Evolutionary conservation across 2,888 invertebrate genomes (phyloP), one percentile per base, ranked within the genome.

Genomic region (Lepetodrilus schrolli): DNA sequence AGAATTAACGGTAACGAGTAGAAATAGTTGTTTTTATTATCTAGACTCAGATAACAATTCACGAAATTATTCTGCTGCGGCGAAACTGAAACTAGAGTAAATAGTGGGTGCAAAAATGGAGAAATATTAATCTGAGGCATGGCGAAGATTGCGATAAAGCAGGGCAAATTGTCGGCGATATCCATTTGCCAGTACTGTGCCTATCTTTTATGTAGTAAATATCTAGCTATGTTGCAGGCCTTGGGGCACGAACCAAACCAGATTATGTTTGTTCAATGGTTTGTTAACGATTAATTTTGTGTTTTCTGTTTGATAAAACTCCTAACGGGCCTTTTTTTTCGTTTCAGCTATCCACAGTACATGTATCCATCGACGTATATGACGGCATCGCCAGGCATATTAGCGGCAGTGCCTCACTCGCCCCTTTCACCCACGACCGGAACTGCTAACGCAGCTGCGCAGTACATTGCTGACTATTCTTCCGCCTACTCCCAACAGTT

Each of bases 311-410:
- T n/a, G n/a, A n/a, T 10, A 38, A 7, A 38, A 38, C 38, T 38
- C 13, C 8, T 38, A 8, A 38, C 7, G 10, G 38, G 38, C 21
- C 1, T 30, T 30, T 13, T 58, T 58, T 74, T 70, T 38, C 49
- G 23, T 84, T 84, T 37, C 80, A 85, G 85, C 73, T 82, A 80
- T 75, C 84, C 86, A 48, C 85, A 84, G 74, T 84, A 86, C 74
- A 78, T 86, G n/a, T 86, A 85, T 74, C 86, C 86, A 7, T 82
- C 86, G 47, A 73, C 86, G 23, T 84, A 84, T 74, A 76, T 84
- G 72, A n/a, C n/a, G n/a, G 77, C 85, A n/a, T 75, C 83, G 13
- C 80, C 82, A 0, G 76, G 84, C 13, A 50, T 86, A 34, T 75
- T 81, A 23, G 78, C 83, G 5, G 80, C 83, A 17, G 78, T 84